Percentiles rank a stretch among this genome's conserved stretches.
These are phyloP conservation scores for Rhynchomys soricoides DNA, from an alignment of 2,113 vertebrate species.

Conservation along the genomic window DNA sequence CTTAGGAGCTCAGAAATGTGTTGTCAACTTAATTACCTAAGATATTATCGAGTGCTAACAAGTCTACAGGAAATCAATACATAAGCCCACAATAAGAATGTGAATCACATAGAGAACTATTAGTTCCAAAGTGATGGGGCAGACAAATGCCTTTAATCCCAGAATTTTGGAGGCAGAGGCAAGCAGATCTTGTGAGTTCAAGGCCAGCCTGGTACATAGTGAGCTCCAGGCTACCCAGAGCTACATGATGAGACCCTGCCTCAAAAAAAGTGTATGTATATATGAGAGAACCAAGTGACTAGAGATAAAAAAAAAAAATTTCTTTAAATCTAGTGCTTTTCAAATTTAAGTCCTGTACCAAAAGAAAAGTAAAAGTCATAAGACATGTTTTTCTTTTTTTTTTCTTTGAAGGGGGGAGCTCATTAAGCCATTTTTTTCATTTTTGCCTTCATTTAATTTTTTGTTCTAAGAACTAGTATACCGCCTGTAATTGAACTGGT, in stretches of 20 bases:
- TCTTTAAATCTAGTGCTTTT: slow-evolving; percentile 30
- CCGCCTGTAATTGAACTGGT: slow-evolving; percentile 6
- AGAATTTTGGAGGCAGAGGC: neutral
- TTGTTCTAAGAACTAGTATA: neutral
- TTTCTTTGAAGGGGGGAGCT: neutral
- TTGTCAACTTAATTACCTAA: neutral
- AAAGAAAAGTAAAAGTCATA: neutral
- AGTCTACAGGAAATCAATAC: neutral
- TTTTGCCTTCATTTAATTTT: neutral
- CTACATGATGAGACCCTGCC: neutral
- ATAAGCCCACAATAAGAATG: neutral
- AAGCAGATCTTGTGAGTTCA: neutral
- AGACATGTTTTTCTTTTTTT: neutral
- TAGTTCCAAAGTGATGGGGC: neutral
- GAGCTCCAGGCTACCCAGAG: neutral
- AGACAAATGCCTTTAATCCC: neutral
- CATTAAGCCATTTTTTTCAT: neutral
- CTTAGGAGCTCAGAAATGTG: slow-evolving; percentile 20
- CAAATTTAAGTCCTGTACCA: slow-evolving; percentile 18
- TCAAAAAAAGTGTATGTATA: neutral
- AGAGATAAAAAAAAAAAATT: slow-evolving; percentile 19
- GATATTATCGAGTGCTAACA: slow-evolving; percentile 33
- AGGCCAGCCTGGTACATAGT: neutral
- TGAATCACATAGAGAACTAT: neutral
- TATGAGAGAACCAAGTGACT: neutral